Evolutionary conservation across 2,113 vertebrate species (phyloP).

Genomic region (Sebastes schlegelii): DNA sequence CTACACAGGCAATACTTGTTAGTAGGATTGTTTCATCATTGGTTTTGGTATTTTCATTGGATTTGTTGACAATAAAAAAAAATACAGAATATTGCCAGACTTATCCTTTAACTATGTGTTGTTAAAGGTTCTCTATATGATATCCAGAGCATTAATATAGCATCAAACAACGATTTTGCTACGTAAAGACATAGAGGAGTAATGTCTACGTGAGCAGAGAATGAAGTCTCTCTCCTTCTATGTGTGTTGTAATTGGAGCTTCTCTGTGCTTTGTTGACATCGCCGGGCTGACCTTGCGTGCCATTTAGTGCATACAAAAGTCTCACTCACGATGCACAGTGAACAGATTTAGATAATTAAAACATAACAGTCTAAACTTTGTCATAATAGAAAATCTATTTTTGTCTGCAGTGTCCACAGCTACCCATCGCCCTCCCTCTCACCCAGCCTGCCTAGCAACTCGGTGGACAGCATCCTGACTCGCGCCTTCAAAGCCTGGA

Average conservation of each 20-base stretch:
- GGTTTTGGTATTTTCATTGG: background rate
- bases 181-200: too few species aligned
- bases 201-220: too few species aligned
- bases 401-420: conserved; percentile 73
- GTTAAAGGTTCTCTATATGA: too few species aligned
- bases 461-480: conserved; percentile 54
- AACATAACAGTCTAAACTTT: background rate
- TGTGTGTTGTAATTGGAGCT: too few species aligned
- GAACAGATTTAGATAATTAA: background rate
- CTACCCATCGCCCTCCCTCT: conserved; percentile 64
- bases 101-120: background rate
- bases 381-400: background rate
- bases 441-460: background rate
- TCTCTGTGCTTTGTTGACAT: too few species aligned
- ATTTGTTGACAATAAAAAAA: background rate
- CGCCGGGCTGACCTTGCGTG: too few species aligned
- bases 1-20: background rate
- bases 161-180: too few species aligned
- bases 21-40: too few species aligned
- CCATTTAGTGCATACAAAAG: background rate
- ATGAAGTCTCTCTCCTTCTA: too few species aligned
- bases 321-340: background rate
- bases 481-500: conserved; percentile 83
- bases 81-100: background rate
- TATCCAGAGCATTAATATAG: too few species aligned